Evolutionary conservation across 2,113 vertebrate species (phyloP).

Genomic region (Rhabdornis inornatus): DNA sequence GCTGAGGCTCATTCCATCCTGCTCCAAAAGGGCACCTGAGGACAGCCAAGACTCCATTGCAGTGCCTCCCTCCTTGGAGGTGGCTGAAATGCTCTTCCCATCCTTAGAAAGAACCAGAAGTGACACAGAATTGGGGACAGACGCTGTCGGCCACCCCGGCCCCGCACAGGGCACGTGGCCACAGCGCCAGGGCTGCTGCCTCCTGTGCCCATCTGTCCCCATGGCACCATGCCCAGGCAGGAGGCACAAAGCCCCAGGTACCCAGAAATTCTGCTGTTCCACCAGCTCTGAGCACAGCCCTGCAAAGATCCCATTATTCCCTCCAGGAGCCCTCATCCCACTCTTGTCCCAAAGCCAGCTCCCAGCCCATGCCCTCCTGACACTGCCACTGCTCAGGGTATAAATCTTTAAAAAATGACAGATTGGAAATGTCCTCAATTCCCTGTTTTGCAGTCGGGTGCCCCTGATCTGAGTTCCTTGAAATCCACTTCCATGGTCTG

Average conservation of each 20-base stretch:
- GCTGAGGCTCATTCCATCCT: neutral
- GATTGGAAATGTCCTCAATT: neutral
- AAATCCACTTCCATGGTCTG: neutral
- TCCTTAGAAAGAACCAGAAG: neutral
- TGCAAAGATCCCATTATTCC: neutral
- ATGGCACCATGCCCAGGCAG: neutral
- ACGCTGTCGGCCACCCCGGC: neutral
- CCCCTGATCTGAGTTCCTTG: neutral
- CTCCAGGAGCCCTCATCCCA: neutral
- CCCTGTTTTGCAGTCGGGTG: neutral
- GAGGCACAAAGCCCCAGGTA: neutral
- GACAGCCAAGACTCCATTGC: neutral
- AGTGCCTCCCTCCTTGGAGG: neutral
- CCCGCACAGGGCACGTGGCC: neutral
- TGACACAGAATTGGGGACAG: neutral
- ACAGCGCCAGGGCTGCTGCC: neutral
- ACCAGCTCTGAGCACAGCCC: neutral
- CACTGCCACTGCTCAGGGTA: neutral
- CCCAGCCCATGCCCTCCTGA: neutral
- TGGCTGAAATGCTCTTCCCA: neutral
- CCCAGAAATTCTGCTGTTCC: neutral
- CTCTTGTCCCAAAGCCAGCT: neutral
- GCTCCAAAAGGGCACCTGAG: neutral
- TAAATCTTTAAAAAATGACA: neutral
- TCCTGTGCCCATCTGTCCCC: conserved; percentile 51